Percentiles rank a stretch among this genome's conserved stretches.
These are phyloP conservation scores for Heliconius erato DNA, from an alignment of 2,888 invertebrate genomes.

Conservation along the genomic window DNA sequence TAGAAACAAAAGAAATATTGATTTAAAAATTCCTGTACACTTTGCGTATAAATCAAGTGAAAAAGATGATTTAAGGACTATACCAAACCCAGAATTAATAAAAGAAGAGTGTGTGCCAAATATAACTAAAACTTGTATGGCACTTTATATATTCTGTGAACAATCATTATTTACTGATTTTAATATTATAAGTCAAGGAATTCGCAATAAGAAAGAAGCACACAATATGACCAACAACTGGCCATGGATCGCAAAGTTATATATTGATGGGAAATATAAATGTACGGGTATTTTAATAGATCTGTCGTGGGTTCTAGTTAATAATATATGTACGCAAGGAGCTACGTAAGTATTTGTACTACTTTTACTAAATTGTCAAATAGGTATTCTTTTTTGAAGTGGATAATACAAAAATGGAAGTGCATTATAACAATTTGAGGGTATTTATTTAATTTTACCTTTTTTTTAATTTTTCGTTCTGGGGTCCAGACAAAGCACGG, in stretches of 20 bases:
- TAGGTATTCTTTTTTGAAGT: not conserved
- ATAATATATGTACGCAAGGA: slow-evolving; percentile 83
- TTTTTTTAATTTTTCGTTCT: no score
- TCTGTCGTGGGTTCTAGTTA: slow-evolving; percentile 88
- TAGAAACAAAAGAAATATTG: slow-evolving; percentile 62
- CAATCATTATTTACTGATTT: slow-evolving; percentile 74
- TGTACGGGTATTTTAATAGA: slow-evolving; percentile 90
- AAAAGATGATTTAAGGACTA: slow-evolving; percentile 60
- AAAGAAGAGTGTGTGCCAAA: slow-evolving; percentile 80
- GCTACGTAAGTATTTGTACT: slow-evolving; percentile 63
- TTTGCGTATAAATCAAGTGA: slow-evolving; percentile 66
- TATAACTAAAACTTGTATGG: slow-evolving; percentile 82
- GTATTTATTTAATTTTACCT: no score
- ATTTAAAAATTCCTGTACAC: slow-evolving; percentile 63
- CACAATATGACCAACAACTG: slow-evolving; percentile 65
- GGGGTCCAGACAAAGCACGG: no score
- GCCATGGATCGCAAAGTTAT: slow-evolving; percentile 92
- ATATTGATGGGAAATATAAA: slow-evolving; percentile 88
- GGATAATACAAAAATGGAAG: no score
- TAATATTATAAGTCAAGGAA: slow-evolving; percentile 61
- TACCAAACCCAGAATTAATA: slow-evolving; percentile 73
- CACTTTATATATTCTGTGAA: slow-evolving; percentile 84
- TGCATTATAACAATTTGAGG: no score
- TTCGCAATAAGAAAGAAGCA: slow-evolving; percentile 58
- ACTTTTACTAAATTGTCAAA: not conserved